A percentile compares a stretch with the other conserved stretches of the same genome.
phyloP scores from a whole-genome alignment of 2,888 invertebrate genomes.

The Silvanus unidentatus region DNA sequence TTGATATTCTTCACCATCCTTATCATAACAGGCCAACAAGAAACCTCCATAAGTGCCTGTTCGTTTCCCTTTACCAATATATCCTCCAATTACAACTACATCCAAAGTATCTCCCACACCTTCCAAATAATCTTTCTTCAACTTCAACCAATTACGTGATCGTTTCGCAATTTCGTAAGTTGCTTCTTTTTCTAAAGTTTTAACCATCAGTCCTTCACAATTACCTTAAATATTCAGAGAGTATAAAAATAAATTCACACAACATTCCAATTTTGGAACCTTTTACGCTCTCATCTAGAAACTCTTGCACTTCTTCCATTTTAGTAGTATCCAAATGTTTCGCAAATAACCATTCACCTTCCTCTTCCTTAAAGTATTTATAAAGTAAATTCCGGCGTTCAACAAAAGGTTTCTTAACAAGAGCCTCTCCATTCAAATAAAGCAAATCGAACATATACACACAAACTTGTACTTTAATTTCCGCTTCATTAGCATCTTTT shows the following conservation, averaged over 20 bases:
- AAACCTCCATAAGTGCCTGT: constrained; percentile 94
- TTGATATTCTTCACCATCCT: constrained; percentile 86
- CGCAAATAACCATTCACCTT: constrained; percentile 87
- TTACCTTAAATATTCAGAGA: too few species aligned
- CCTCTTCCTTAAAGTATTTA: constrained; percentile 62
- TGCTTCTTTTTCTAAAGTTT: constrained; percentile 82
- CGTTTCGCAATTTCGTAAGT: constrained; percentile 96
- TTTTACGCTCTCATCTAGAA: constrained; percentile 90
- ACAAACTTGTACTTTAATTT: constrained; percentile 76
- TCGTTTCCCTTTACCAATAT: constrained; percentile 86
- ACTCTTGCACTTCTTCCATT: constrained; percentile 88
- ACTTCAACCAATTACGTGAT: constrained; percentile 89
- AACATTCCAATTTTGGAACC: too few species aligned
- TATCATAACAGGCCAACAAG: constrained; percentile 88
- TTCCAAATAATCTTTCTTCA: constrained; percentile 97
- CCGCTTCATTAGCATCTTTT: constrained; percentile 72
- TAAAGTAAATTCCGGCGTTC: constrained; percentile 67
- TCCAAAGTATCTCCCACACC: constrained; percentile 96
- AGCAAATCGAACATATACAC: constrained; percentile 95
- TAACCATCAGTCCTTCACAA: constrained; percentile 99
- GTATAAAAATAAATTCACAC: neutral
- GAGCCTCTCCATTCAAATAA: constrained; percentile 79
- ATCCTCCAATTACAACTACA: constrained; percentile 92
- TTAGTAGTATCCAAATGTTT: constrained; percentile 72
- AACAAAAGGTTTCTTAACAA: constrained; percentile 72